Evolutionary conservation across 2,113 vertebrate species (phyloP).

Genomic region (Tragelaphus scriptus): DNA sequence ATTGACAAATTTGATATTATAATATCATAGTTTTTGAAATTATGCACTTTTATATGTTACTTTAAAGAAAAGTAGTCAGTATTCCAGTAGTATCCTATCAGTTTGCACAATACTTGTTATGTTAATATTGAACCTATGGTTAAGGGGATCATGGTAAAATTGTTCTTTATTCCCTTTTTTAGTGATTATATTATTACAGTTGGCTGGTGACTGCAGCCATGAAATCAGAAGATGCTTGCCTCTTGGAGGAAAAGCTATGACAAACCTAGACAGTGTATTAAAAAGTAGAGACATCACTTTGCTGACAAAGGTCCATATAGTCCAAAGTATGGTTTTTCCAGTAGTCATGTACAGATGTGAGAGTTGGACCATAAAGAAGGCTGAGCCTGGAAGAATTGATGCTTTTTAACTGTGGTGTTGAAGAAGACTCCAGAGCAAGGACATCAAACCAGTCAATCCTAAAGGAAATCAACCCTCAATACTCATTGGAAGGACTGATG

Average conservation of each 20-base stretch:
- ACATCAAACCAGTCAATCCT: not conserved
- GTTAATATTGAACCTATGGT: not conserved
- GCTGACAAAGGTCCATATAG: not conserved
- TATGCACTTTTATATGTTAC: not conserved
- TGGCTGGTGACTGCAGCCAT: not conserved
- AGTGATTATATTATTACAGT: not conserved
- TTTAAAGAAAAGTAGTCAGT: slow-evolving; percentile 55
- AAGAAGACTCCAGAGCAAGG: not conserved
- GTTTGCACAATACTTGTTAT: not conserved
- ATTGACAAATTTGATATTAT: not conserved
- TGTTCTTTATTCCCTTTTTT: not conserved
- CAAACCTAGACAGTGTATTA: not conserved
- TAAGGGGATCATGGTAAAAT: not conserved
- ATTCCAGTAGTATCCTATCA: not conserved
- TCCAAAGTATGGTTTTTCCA: not conserved
- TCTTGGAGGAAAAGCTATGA: not conserved
- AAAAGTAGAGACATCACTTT: not conserved
- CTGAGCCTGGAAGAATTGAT: not conserved
- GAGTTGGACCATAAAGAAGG: not conserved
- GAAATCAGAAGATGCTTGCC: not conserved
- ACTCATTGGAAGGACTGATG: not conserved
- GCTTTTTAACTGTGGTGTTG: not conserved
- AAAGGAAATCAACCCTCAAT: not conserved
- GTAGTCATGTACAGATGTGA: not conserved
- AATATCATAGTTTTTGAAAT: not conserved